phyloP scores from a whole-genome alignment of 2,888 invertebrate genomes.

The Plagodis pulveraria region DNA sequence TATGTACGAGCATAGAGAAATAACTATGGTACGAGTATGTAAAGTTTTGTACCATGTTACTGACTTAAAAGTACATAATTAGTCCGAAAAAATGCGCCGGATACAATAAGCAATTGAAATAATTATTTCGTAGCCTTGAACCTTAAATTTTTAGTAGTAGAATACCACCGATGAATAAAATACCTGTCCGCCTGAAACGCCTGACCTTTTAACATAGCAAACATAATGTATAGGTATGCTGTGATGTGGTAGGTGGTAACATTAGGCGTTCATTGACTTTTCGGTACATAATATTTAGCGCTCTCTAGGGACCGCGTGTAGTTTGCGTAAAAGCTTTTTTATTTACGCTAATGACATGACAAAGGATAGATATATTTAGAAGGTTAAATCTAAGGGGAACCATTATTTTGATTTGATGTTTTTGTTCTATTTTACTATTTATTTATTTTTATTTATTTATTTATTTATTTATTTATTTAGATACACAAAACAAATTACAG shows the following conservation, averaged over 20 bases:
- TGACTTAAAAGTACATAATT: too few species aligned
- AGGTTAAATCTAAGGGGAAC: slow-evolving; percentile 10
- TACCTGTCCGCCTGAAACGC: slow-evolving; percentile 3
- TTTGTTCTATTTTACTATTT: too few species aligned
- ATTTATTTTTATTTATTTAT: too few species aligned
- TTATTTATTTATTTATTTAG: too few species aligned
- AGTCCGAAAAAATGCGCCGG: too few species aligned
- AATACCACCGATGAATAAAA: not conserved
- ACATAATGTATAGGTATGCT: not conserved
- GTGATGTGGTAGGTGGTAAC: not conserved
- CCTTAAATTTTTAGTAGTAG: not conserved
- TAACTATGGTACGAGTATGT: too few species aligned
- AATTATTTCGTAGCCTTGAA: not conserved
- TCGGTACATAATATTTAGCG: slow-evolving; percentile 2
- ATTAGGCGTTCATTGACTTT: not conserved
- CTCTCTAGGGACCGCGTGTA: slow-evolving; percentile 8
- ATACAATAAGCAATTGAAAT: too few species aligned
- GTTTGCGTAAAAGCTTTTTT: slow-evolving; percentile 18
- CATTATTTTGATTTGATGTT: slow-evolving; percentile 23
- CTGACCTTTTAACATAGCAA: slow-evolving; percentile 32
- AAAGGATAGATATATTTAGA: slow-evolving; percentile 16
- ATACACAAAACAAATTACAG: too few species aligned
- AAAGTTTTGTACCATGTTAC: too few species aligned
- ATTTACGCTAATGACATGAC: slow-evolving; percentile 18
- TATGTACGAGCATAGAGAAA: too few species aligned